These are phyloP conservation scores for Ommatoiulus sabulosus DNA, from an alignment of 2,888 invertebrate species.

Conservation along the genomic window DNA sequence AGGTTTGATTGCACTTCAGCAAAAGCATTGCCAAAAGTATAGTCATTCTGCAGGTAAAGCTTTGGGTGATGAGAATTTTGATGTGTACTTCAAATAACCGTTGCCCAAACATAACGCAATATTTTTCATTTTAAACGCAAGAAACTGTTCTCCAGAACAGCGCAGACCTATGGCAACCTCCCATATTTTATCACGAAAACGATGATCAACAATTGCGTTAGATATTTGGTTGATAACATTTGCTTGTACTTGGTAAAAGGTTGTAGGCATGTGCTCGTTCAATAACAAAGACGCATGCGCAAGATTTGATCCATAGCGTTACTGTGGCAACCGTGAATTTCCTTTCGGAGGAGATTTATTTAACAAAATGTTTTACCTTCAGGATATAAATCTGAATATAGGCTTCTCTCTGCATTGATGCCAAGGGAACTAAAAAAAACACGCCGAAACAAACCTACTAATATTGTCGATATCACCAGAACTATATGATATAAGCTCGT, in stretches of 20 bases:
- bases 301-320: neutral
- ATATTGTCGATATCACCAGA: neutral
- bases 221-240: neutral
- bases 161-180: neutral
- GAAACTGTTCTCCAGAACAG: neutral
- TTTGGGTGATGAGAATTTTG: neutral
- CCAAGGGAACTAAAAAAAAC: neutral
- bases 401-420: neutral
- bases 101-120: neutral
- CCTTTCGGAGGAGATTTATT: neutral
- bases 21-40: neutral
- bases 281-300: constrained; percentile 12
- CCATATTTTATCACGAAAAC: neutral
- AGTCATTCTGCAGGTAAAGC: neutral
- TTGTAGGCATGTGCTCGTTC: neutral
- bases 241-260: neutral
- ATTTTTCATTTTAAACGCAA: neutral
- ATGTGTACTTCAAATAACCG: neutral
- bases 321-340: constrained; percentile 14
- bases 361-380: constrained; percentile 27
- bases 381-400: constrained; percentile 24
- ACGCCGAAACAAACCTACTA: neutral
- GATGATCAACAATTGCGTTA: neutral
- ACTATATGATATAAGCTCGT: neutral
- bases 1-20: no score